Base-by-base conservation (phyloP, 2,113 vertebrate species). In the Calidris pugnax region DNA sequence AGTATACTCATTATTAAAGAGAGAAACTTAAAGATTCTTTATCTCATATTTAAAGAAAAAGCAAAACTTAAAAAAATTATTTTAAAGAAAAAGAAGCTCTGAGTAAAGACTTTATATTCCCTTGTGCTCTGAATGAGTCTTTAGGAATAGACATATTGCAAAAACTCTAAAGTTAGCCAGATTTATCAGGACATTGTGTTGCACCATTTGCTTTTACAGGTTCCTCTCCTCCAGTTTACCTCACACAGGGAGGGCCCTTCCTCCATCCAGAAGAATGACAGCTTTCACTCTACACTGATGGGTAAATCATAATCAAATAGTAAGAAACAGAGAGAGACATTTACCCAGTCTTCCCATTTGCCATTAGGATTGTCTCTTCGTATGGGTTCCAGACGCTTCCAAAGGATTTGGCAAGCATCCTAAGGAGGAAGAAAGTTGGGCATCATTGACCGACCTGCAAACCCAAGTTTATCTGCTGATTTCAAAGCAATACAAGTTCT, bases 281-380 rank as follows among this genome's bases (percentile, higher is more conserved):
- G 57, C 50, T 53, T 66, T 59, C 51, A 72, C 39, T 28, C 26
- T 33, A n/a, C 17, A n/a, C 11, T 50, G 30, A 33, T 30, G 23
- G 23, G 5, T 48, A 43, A 22, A 53, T 90, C 14, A 43, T 85
- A 76, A 43, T 50, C 62, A 27, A 72, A 50, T 19, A 68, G 43
- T 50, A 77, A 85, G 28, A 81, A 64, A 57, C 19, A 53, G 14
- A 80, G 43, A 37, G 50, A 53, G 63, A 23, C 17, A 72, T 95
- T 97, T 98, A 99, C 99, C 99, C 99, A 99, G 56, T 97, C 98
- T 88, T 99, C 97, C 99, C 99, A 99, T 53, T 98, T 97, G 45
- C 98, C 98, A 37, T 98, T 92, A 15, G 98, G 98, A 90, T 98
- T 93, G 85, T 97, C 95, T 93, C 97, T 95, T 56, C 98, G 97